Percentiles rank a stretch among this genome's conserved stretches.
Conservation (phyloP, 2,888 invertebrate genomes). For the Phyllotreta striolata region DNA sequence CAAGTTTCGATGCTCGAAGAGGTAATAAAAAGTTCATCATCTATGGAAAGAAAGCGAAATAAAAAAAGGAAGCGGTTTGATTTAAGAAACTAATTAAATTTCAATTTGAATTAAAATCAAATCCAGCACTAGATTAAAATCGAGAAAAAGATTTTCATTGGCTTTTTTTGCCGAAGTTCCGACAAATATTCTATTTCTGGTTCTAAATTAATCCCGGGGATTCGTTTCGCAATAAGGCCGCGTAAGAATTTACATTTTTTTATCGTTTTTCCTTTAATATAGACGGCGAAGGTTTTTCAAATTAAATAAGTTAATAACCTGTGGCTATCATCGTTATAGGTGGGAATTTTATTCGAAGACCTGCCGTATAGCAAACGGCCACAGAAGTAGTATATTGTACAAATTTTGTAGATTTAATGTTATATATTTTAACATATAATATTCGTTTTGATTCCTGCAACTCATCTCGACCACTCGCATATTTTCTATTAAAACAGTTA, state of each 20-base stretch:
- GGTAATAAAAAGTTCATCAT: slow-evolving; percentile 12
- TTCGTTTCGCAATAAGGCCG: slow-evolving; percentile 23
- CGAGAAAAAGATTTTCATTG: slow-evolving; percentile 23
- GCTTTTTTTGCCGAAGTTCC: slow-evolving; percentile 20
- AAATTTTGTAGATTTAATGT: no score
- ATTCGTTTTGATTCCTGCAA: no score
- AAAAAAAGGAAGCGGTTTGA: slow-evolving; percentile 8
- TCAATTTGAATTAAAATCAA: slow-evolving; percentile 22
- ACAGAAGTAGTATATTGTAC: no score
- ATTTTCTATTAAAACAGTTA: no score
- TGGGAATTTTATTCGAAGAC: no score
- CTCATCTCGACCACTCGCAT: no score
- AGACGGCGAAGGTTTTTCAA: no score
- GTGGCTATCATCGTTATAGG: no score
- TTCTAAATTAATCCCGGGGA: slow-evolving; percentile 24
- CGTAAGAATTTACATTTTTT: slow-evolving; percentile 16
- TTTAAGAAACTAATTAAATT: slow-evolving; percentile 22
- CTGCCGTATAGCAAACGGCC: no score
- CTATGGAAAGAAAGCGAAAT: background rate
- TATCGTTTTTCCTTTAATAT: slow-evolving; percentile 4
- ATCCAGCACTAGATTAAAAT: slow-evolving; percentile 22
- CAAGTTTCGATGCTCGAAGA: background rate
- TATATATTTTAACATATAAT: no score
- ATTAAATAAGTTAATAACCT: no score
- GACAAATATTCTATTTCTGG: slow-evolving; percentile 21